These are phyloP conservation scores for Dipodomys stephensi DNA, from an alignment of 2,113 vertebrate genomes.

Conservation along the genomic window DNA sequence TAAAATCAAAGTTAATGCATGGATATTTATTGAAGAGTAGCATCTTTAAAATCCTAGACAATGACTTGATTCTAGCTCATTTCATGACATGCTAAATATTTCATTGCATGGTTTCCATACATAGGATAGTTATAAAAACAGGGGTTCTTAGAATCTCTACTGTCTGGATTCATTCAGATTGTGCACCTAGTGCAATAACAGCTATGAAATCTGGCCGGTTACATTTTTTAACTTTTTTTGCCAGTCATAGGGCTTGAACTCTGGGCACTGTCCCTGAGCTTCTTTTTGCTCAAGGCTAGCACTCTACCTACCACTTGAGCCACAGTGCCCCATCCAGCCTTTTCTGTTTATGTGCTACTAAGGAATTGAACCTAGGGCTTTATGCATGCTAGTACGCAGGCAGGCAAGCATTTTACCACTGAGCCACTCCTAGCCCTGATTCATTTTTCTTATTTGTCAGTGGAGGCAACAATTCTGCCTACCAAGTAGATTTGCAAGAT, in stretches of 20 bases:
- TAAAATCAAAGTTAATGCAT: neutral
- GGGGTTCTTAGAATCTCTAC: neutral
- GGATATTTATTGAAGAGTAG: neutral
- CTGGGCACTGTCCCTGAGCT: too few relatives aligned
- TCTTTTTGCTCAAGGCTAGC: too few relatives aligned
- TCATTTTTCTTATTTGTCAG: slow-evolving; percentile 34
- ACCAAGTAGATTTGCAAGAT: neutral
- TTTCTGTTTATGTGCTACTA: too few relatives aligned
- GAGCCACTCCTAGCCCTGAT: neutral
- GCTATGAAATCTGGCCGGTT: neutral
- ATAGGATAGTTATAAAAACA: too few relatives aligned
- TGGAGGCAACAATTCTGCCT: neutral
- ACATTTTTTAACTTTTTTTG: neutral
- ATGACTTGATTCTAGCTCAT: neutral
- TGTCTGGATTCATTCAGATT: neutral
- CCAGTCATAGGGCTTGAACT: too few relatives aligned
- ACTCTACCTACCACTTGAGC: too few relatives aligned
- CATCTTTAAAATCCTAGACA: neutral
- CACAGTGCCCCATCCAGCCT: too few relatives aligned
- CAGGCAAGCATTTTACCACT: too few relatives aligned
- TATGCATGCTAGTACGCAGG: too few relatives aligned
- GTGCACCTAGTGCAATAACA: too few relatives aligned
- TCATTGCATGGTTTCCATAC: neutral
- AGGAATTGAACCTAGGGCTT: too few relatives aligned
- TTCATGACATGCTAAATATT: neutral